Conservation (phyloP, 2,113 vertebrate species). For the Bubo bubo region DNA sequence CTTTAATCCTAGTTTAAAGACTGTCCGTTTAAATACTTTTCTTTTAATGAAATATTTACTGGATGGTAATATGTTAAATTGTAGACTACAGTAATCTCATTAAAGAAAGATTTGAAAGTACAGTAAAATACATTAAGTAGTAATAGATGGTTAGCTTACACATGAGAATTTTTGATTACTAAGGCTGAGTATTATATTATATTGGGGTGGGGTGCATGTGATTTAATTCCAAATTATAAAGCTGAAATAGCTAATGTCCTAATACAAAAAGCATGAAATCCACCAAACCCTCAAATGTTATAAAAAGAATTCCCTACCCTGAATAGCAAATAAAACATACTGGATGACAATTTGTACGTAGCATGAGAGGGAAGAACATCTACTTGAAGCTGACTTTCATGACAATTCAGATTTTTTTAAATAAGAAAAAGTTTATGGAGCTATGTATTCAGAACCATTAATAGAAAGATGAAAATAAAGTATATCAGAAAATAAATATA, state of each 20-base stretch:
- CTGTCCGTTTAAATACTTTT: slow-evolving; percentile 22
- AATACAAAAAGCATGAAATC: neutral
- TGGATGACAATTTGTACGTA: neutral
- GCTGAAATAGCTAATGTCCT: neutral
- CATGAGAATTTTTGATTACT: neutral
- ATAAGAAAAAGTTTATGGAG: neutral
- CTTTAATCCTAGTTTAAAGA: slow-evolving; percentile 42
- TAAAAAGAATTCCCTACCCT: neutral
- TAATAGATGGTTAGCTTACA: slow-evolving; percentile 10
- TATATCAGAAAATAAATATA: neutral
- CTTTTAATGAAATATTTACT: slow-evolving; percentile 60
- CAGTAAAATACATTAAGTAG: slow-evolving; percentile 13
- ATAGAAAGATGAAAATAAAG: neutral
- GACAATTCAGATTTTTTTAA: neutral
- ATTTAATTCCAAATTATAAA: neutral
- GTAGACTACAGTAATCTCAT: slow-evolving; percentile 47
- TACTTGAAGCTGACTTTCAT: neutral
- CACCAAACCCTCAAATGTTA: neutral
- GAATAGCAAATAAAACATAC: neutral
- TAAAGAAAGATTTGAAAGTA: slow-evolving; percentile 51
- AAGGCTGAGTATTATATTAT: neutral
- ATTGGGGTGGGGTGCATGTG: neutral
- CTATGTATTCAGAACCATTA: neutral
- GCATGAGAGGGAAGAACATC: neutral
- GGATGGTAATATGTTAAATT: slow-evolving; percentile 47